Evolutionary conservation across 2,888 invertebrate species (phyloP).

Genomic region (Acleris sparsana): DNA sequence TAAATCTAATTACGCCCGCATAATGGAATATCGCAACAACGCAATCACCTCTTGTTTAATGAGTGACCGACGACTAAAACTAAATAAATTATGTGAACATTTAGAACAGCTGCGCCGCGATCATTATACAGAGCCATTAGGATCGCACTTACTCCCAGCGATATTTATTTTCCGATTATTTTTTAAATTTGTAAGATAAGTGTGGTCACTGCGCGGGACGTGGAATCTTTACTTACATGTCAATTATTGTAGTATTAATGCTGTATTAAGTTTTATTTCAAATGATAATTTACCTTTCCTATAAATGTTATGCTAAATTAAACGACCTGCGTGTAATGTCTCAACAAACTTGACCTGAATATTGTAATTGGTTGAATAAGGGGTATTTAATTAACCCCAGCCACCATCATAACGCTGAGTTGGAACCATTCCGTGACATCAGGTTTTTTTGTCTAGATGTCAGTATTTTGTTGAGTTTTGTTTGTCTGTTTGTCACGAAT

Average conservation of each 20-base stretch:
- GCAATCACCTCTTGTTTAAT: slow-evolving; percentile 80
- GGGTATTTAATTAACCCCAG: too few species aligned
- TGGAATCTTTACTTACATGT: too few species aligned
- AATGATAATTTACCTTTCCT: neutral
- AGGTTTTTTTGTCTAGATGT: too few species aligned
- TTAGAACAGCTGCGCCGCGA: slow-evolving; percentile 67
- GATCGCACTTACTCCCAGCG: slow-evolving; percentile 54
- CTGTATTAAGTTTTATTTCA: too few species aligned
- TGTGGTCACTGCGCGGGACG: neutral
- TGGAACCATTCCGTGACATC: too few species aligned
- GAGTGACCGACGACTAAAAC: slow-evolving; percentile 69
- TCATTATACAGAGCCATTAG: slow-evolving; percentile 59
- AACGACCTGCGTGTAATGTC: neutral
- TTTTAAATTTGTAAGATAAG: slow-evolving; percentile 24
- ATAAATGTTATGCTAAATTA: neutral
- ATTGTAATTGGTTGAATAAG: neutral
- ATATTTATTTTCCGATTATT: slow-evolving; percentile 55
- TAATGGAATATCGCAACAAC: slow-evolving; percentile 73
- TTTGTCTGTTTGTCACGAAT: too few species aligned
- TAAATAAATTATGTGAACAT: slow-evolving; percentile 68
- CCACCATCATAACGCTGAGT: too few species aligned
- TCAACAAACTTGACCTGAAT: neutral
- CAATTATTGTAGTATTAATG: too few species aligned
- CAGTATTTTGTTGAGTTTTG: too few species aligned
- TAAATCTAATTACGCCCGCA: slow-evolving; percentile 80